Evolutionary conservation across 2,888 invertebrate species (phyloP).

Genomic region (Keiferia lycopersicella): DNA sequence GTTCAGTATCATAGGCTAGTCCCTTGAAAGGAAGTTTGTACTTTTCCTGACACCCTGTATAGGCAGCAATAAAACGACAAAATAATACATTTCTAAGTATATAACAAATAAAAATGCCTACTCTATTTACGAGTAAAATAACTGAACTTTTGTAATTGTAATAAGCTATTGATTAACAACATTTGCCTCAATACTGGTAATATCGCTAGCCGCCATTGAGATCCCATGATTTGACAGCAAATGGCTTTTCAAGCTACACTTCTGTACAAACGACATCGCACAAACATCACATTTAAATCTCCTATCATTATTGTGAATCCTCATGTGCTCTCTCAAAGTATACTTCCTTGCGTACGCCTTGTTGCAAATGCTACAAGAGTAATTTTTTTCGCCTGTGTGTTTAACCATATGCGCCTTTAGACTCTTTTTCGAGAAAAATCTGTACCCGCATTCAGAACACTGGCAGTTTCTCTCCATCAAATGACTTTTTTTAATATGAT

Average conservation of each 20-base stretch:
- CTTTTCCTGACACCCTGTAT: too few species aligned
- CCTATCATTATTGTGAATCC: conserved; percentile 69
- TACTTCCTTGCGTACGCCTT: conserved; percentile 69
- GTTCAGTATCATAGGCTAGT: too few species aligned
- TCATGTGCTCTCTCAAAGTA: conserved; percentile 65
- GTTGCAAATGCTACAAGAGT: conserved; percentile 59
- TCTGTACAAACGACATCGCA: conserved; percentile 61
- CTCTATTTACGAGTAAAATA: too few species aligned
- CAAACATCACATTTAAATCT: conserved; percentile 65
- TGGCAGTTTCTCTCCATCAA: conserved; percentile 73
- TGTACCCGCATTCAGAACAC: conserved; percentile 74
- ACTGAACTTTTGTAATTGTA: too few species aligned
- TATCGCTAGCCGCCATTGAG: conserved; percentile 61
- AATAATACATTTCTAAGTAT: too few species aligned
- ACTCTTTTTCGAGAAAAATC: conserved; percentile 78
- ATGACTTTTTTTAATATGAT: conserved; percentile 70
- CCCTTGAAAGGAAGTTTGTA: too few species aligned
- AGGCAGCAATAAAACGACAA: too few species aligned
- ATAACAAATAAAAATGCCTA: too few species aligned
- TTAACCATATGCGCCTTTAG: conserved; percentile 76
- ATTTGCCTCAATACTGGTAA: not conserved
- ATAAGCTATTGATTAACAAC: too few species aligned
- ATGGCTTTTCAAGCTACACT: conserved; percentile 69
- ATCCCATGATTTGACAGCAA: conserved; percentile 66
- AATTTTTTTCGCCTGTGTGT: conserved; percentile 67